Evolutionary conservation across 2,888 invertebrate genomes (phyloP).

Genomic region (Petrophora chlorosata): DNA sequence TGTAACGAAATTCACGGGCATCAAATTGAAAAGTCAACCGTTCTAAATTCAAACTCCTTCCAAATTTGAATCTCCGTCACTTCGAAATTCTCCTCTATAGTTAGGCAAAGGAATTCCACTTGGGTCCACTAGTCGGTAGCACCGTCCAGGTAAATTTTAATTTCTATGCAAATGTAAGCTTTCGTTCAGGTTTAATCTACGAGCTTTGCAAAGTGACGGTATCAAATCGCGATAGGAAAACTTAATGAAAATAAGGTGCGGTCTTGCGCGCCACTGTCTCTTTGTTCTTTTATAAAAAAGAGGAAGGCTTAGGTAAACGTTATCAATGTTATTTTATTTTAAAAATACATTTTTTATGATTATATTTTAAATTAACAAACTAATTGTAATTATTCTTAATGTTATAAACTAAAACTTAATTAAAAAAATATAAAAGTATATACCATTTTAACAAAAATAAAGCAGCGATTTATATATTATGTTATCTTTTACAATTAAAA

Average conservation of each 20-base stretch:
- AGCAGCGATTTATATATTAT: too few species aligned
- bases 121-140: slow-evolving; percentile 63
- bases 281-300: too few species aligned
- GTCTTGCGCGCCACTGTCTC: too few species aligned
- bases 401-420: too few species aligned
- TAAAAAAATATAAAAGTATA: too few species aligned
- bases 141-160: slow-evolving; percentile 81
- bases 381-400: too few species aligned
- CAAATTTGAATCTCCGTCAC: slow-evolving; percentile 52
- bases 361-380: too few species aligned
- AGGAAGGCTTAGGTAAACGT: too few species aligned
- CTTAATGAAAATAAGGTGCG: slow-evolving; percentile 74
- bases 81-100: slow-evolving; percentile 56
- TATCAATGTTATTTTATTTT: too few species aligned
- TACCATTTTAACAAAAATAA: too few species aligned
- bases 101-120: slow-evolving; percentile 68
- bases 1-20: not conserved
- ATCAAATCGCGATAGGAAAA: slow-evolving; percentile 69
- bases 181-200: slow-evolving; percentile 77
- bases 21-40: slow-evolving; percentile 26
- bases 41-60: slow-evolving; percentile 40
- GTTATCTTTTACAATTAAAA: too few species aligned
- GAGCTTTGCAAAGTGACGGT: slow-evolving; percentile 70
- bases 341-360: too few species aligned
- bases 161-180: slow-evolving; percentile 82